Conservation (phyloP, 1,140 invertebrate species). For the Aphaenogaster ashmeadi region DNA sequence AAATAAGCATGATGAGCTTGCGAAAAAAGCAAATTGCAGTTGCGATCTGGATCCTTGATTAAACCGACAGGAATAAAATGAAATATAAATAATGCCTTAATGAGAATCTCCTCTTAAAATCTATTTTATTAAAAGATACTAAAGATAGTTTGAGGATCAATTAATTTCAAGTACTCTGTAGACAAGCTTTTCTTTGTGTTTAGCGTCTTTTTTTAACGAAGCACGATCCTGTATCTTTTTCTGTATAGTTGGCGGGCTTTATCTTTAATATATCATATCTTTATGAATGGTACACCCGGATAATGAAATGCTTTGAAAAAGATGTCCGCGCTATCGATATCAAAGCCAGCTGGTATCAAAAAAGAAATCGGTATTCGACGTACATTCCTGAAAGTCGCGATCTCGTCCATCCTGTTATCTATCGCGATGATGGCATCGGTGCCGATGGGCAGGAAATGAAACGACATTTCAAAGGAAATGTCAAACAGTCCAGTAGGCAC, state of each 20-base stretch:
- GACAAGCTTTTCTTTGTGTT: not conserved
- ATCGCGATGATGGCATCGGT: slow-evolving; percentile 69
- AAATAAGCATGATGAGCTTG: slow-evolving; percentile 13
- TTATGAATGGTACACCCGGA: not conserved
- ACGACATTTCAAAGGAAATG: slow-evolving; percentile 75
- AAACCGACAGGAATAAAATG: not conserved
- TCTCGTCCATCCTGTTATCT: slow-evolving; percentile 73
- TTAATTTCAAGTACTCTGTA: not conserved
- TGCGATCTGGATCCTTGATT: not conserved
- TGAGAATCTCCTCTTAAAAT: not conserved
- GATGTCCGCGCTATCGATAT: slow-evolving; percentile 11
- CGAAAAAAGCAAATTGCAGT: not conserved
- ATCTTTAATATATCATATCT: slow-evolving; percentile 16
- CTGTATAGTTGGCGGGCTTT: not conserved
- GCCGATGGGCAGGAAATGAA: slow-evolving; percentile 75
- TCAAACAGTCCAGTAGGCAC: slow-evolving; percentile 73
- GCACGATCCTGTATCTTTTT: not conserved
- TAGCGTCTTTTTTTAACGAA: not conserved
- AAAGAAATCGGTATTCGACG: slow-evolving; percentile 35
- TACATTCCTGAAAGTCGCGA: slow-evolving; percentile 66
- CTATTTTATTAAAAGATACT: not conserved
- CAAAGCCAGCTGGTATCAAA: not conserved
- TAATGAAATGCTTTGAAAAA: slow-evolving; percentile 12
- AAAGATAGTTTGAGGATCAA: not conserved
- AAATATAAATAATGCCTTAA: slow-evolving; percentile 16